Conservation (phyloP, 2,888 invertebrate species). For the Stegana nigrithorax region DNA sequence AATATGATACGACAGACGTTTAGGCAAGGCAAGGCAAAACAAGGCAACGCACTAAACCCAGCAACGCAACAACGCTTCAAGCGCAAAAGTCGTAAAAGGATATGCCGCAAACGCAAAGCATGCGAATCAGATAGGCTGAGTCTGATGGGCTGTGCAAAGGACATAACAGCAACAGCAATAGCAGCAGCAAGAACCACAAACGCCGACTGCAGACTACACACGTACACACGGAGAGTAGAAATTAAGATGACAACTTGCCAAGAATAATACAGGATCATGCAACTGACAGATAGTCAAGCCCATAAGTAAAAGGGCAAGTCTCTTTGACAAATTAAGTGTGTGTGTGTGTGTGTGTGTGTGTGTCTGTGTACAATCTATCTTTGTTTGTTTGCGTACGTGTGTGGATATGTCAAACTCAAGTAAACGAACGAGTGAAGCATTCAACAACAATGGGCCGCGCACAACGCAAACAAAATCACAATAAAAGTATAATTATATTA, state of each 20-base stretch:
- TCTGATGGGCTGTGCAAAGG: not conserved
- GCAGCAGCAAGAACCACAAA: not conserved
- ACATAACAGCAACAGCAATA: not conserved
- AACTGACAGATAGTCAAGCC: not conserved
- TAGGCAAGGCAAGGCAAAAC: not conserved
- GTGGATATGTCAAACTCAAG: slow-evolving; percentile 8
- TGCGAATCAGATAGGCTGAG: no score
- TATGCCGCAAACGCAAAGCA: not conserved
- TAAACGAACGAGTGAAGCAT: not conserved
- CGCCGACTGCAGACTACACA: not conserved
- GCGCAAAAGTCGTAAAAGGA: slow-evolving; percentile 21
- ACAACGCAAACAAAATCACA: slow-evolving; percentile 21
- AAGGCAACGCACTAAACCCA: not conserved
- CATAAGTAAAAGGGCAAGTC: not conserved
- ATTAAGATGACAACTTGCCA: slow-evolving; percentile 30
- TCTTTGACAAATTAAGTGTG: not conserved
- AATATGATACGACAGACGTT: slow-evolving; percentile 20
- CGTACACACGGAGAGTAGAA: slow-evolving; percentile 17
- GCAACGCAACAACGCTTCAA: slow-evolving; percentile 8
- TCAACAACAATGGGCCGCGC: no score
- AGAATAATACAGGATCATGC: slow-evolving; percentile 19
- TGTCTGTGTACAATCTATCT: no score
- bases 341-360: no score
- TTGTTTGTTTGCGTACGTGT: no score
- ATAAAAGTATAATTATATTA: slow-evolving; percentile 21